Evolutionary conservation across 2,888 invertebrate species (phyloP).

Genomic region (Diachrysia chrysitis): DNA sequence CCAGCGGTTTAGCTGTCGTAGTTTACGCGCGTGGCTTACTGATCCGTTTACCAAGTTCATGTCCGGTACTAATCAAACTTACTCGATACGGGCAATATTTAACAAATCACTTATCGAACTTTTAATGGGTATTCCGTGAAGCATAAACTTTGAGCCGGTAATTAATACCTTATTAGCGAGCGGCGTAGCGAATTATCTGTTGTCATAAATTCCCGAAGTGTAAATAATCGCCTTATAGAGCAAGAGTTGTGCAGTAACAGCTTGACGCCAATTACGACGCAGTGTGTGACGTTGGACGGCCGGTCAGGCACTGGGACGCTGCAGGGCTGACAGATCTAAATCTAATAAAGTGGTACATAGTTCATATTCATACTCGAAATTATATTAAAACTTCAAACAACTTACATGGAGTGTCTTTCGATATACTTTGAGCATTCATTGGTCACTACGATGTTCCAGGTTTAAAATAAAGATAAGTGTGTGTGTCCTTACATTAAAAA

Average conservation of each 20-base stretch:
- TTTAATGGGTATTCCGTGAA: conserved; percentile 45
- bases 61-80: conserved; percentile 35
- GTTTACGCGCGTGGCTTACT: conserved; percentile 11
- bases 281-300: conserved; percentile 49
- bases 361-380: not conserved
- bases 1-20: conserved; percentile 20
- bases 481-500: too few species aligned
- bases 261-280: conserved; percentile 67
- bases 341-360: not conserved
- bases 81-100: conserved; percentile 44
- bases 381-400: too few species aligned
- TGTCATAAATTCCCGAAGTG: conserved; percentile 62
- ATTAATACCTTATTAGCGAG: conserved; percentile 60
- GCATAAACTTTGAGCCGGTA: conserved; percentile 47
- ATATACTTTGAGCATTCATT: too few species aligned
- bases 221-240: conserved; percentile 67
- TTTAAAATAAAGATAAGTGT: too few species aligned
- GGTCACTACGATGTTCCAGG: too few species aligned
- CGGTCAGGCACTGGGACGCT: conserved; percentile 42
- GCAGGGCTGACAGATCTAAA: conserved; percentile 42
- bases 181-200: conserved; percentile 51
- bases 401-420: too few species aligned
- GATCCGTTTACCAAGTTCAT: conserved; percentile 36
- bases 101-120: conserved; percentile 47
- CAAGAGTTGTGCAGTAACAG: conserved; percentile 59